phyloP scores from a whole-genome alignment of 2,888 invertebrate genomes.

The Endomychus coccineus region DNA sequence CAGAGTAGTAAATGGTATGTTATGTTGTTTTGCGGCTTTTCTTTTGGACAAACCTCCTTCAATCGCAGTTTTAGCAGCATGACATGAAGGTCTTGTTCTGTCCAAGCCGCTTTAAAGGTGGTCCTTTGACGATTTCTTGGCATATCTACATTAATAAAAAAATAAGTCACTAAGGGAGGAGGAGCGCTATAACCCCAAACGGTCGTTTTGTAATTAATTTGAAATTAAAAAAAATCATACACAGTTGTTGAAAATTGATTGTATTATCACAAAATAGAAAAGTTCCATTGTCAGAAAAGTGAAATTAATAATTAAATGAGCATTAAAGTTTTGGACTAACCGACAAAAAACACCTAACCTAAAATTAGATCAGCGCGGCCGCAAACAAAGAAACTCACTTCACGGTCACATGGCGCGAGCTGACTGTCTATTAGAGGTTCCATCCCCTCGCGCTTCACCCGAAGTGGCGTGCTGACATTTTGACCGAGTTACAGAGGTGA shows the following conservation, averaged over 20 bases:
- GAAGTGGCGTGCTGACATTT: too few relatives aligned
- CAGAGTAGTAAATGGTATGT: constrained; percentile 20
- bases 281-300: constrained; percentile 9
- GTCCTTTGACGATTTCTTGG: constrained; percentile 20
- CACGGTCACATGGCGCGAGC: too few relatives aligned
- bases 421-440: too few relatives aligned
- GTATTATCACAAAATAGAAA: constrained; percentile 8
- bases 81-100: constrained; percentile 11
- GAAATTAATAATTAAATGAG: constrained; percentile 1
- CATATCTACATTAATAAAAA: constrained; percentile 13
- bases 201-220: constrained; percentile 9
- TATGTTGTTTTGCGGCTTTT: constrained; percentile 17
- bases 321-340: constrained; percentile 14
- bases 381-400: too few relatives aligned
- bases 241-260: background rate
- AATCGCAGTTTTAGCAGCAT: constrained; percentile 15
- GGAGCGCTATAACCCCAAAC: constrained; percentile 11
- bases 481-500: too few relatives aligned
- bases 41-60: constrained; percentile 17
- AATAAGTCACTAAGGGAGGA: constrained; percentile 16
- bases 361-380: too few relatives aligned
- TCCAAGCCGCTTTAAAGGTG: constrained; percentile 16
- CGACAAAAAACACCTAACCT: too few relatives aligned
- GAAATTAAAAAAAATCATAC: constrained; percentile 8
- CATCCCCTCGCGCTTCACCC: too few relatives aligned